Evolutionary conservation across 2,888 invertebrate genomes (phyloP).

Genomic region (Anthophora plumipes): DNA sequence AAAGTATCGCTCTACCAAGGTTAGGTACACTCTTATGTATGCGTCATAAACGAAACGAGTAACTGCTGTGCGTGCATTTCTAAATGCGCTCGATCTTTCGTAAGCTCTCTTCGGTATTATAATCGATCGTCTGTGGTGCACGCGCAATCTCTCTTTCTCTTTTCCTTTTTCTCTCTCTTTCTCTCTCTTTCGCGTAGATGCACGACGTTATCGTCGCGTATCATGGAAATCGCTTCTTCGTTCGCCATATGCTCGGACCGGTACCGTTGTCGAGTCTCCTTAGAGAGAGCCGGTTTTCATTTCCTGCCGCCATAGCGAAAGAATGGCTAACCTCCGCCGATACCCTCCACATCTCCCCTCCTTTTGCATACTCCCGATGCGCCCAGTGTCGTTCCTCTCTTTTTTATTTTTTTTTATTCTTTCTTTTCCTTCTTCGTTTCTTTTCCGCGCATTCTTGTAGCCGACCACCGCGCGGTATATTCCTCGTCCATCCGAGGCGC

Average conservation of each 20-base stretch:
- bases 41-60: background rate
- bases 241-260: slow-evolving; percentile 62
- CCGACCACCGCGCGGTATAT: background rate
- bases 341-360: slow-evolving; percentile 20
- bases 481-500: background rate
- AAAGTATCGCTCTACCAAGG: background rate
- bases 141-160: slow-evolving; percentile 14
- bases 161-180: too few species aligned
- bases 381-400: background rate
- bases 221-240: slow-evolving; percentile 57
- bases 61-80: background rate
- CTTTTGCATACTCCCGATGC: slow-evolving; percentile 33
- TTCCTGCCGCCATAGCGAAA: slow-evolving; percentile 44
- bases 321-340: slow-evolving; percentile 37
- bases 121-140: background rate
- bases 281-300: slow-evolving; percentile 56
- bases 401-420: background rate
- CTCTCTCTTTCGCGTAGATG: slow-evolving; percentile 28
- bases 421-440: too few species aligned
- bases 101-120: background rate
- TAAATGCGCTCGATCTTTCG: background rate
- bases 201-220: slow-evolving; percentile 56
- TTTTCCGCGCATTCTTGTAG: background rate
- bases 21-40: background rate
- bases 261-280: slow-evolving; percentile 64